Evolutionary conservation across 2,888 invertebrate species (phyloP).

Genomic region (Polymixis lichenea): DNA sequence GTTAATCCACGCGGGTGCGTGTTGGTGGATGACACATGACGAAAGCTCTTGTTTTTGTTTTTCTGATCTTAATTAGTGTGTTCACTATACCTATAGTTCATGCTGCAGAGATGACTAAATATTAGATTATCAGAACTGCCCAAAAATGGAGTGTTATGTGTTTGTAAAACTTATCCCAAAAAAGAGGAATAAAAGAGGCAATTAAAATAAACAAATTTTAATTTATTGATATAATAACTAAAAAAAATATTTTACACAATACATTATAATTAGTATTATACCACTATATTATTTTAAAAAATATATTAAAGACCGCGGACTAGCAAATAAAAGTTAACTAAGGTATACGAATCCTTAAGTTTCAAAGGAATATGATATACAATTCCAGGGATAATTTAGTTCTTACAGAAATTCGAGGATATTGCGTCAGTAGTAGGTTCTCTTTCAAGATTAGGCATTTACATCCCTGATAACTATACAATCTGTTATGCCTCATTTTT

Average conservation of each 20-base stretch:
- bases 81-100: neutral
- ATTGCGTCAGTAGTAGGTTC: slow-evolving; percentile 33
- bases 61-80: neutral
- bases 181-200: slow-evolving; percentile 77
- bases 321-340: slow-evolving; percentile 88
- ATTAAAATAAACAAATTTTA: slow-evolving; percentile 90
- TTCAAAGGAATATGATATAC: slow-evolving; percentile 72
- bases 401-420: slow-evolving; percentile 59
- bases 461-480: slow-evolving; percentile 56
- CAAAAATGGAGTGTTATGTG: neutral
- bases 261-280: slow-evolving; percentile 90
- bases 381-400: slow-evolving; percentile 62
- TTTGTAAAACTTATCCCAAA: neutral
- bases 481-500: slow-evolving; percentile 56
- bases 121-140: slow-evolving; percentile 4
- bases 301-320: slow-evolving; percentile 88
- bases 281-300: slow-evolving; percentile 88
- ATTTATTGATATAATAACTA: slow-evolving; percentile 90
- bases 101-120: neutral
- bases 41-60: neutral
- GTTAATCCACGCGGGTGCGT: neutral
- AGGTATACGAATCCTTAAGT: slow-evolving; percentile 80
- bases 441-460: slow-evolving; percentile 58
- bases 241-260: slow-evolving; percentile 90
- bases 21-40: neutral